Base-by-base conservation (phyloP, 2,888 invertebrate genomes). In the Athalia cordata region DNA sequence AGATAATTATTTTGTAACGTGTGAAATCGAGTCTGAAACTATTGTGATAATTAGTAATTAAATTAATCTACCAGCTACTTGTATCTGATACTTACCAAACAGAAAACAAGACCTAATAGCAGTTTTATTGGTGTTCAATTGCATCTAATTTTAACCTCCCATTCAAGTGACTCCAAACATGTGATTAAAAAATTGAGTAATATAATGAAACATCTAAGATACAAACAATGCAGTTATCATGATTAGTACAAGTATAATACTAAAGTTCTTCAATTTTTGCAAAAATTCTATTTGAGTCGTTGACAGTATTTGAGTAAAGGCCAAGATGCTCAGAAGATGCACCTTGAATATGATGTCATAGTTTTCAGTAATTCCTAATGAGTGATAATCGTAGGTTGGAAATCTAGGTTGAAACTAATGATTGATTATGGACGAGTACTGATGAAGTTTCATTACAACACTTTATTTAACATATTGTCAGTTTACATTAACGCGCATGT, bases 271-370 rank as follows among this genome's bases (percentile, higher is more conserved):
- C 9, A 62, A 11, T 62, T 62, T 43, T 62, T 62, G 62, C 8
- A 62, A 43, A 15, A 43, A 43, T 43, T 62, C 43, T 5, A 29
- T 62, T 43, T 43, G 43, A 62, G 43, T 62, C 4, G 11, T 43
- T 13, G 11, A 62, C 29, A 62, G 43, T 62, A 0, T 43, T 7
- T 43, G 4, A 8, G 9, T 43, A 13, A 62, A 62, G 11, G 43
- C 62, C 62, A 62, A 62, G 13, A 62, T 62, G 62, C 9, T 62
- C 43, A 62, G 43, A 62, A 62, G 29, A 43, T 43, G 29, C 15
- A 29, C 62, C 43, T 62, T 62, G 3, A 62, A 29, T 29, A 62
- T 8, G 9, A 62, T 62, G 29, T 4, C 8, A 11, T 9, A 13
- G 62, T 15, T 62, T 7, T 43, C 29, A 62, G 4, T 62, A 43